Percentiles rank a stretch among this genome's conserved stretches.
Conservation (phyloP, 2,888 invertebrate species). For the Pammene aurita region DNA sequence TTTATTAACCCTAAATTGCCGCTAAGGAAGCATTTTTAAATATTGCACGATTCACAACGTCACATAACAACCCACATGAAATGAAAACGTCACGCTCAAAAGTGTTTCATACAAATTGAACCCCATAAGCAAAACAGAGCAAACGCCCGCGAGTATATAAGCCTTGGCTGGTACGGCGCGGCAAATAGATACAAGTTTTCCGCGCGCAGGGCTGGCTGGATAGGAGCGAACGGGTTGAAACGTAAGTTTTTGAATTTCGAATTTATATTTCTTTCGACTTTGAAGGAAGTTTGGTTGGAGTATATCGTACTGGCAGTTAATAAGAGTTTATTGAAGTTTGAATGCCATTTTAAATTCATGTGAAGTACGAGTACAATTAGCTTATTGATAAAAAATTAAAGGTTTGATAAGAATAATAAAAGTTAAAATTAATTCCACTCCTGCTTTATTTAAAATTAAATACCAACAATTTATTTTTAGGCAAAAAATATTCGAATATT, state of each 20-base stretch:
- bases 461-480: too few relatives aligned
- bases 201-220: slow-evolving; percentile 46
- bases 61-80: slow-evolving; percentile 11
- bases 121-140: slow-evolving; percentile 17
- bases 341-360: background rate
- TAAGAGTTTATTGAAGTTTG: background rate
- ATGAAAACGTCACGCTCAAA: slow-evolving; percentile 3
- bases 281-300: background rate
- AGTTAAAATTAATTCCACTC: too few relatives aligned
- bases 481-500: too few relatives aligned
- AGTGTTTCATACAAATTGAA: slow-evolving; percentile 22
- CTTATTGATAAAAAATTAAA: too few relatives aligned
- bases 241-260: slow-evolving; percentile 39
- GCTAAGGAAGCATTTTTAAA: background rate
- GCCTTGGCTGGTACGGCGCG: slow-evolving; percentile 33
- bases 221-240: slow-evolving; percentile 36
- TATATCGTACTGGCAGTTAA: background rate
- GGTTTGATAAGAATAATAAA: too few relatives aligned
- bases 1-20: background rate
- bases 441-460: too few relatives aligned
- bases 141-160: slow-evolving; percentile 47
- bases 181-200: slow-evolving; percentile 52
- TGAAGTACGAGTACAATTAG: too few relatives aligned
- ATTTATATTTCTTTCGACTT: background rate
- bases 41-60: background rate